Base-by-base conservation (phyloP, 2,113 vertebrate genomes). In the Canis aureus region DNA sequence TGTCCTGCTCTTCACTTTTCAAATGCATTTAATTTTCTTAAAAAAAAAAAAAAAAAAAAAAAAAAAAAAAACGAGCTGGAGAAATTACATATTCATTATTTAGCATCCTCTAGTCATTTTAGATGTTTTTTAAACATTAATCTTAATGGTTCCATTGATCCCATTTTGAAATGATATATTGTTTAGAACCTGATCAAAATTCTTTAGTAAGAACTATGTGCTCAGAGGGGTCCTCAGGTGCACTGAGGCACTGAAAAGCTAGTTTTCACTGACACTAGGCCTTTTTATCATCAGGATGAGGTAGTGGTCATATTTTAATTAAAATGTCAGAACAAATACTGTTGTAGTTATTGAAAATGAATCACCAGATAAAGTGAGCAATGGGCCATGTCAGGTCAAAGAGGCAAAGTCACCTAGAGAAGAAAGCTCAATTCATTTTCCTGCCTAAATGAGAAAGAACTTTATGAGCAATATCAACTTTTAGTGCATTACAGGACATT, bases 321-420 rank as follows among this genome's bases (percentile, higher is more conserved):
- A 99, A 99, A 99, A 99, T 99, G 99, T 99, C 99, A 99, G 99
- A 99, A 99, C 99, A 99, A 99, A 99, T 99, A 99, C 99, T 99
- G 99, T 99, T 98, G 98, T 98, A 99, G 99, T 99, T 99, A 99
- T 99, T 99, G 98, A 99, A 99, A 99, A 99, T 99, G 99, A 99
- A 99, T 99, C 99, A 99, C 99, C 99, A 99, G 99, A 99, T 99
- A 99, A 99, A 99, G 98, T 97, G 98, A 99, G 99, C 99, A 99
- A 97, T 99, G 99, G 99, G 98, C 99, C 99, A 99, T 99, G 98
- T 99, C 99, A 99, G 99, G 99, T 99, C 99, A 99, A 98, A 98
- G 98, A 99, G 98, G 98, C 99, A 99, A 99, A 99, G 99, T 99
- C 99, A 99, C 99, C 99, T 99, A 98, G 98, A 99, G 96, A 98